phyloP scores from a whole-genome alignment of 2,113 vertebrate species.

The Sapayoa aenigma region DNA sequence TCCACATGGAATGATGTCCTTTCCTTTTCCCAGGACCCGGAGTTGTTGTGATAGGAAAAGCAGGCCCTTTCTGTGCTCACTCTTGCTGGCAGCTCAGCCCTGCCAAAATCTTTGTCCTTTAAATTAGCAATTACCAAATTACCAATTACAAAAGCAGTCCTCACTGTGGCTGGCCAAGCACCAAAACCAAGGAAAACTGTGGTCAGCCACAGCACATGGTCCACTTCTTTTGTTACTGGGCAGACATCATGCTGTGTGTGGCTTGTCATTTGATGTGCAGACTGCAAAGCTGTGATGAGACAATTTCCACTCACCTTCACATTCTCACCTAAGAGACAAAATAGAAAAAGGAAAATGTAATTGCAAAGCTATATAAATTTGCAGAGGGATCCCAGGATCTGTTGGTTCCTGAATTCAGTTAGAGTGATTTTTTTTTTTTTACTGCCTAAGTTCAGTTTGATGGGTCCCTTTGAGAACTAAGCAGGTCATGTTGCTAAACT shows the following conservation, averaged over 20 bases:
- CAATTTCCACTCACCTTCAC: neutral
- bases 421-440: neutral
- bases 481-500: slow-evolving; percentile 33
- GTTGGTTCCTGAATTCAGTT: neutral
- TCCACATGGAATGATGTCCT: neutral
- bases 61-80: neutral
- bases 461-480: slow-evolving; percentile 2
- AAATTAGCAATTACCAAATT: neutral
- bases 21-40: neutral
- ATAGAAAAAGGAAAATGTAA: neutral
- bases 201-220: neutral
- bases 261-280: neutral
- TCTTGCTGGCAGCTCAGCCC: neutral
- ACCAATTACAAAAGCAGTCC: neutral
- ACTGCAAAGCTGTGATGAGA: neutral
- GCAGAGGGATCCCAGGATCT: neutral
- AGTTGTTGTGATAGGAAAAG: neutral
- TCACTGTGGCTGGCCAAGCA: neutral
- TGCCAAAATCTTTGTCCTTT: neutral
- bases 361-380: neutral
- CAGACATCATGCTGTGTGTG: neutral
- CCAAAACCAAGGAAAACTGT: neutral
- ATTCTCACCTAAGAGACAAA: neutral
- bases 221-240: neutral
- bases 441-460: slow-evolving; percentile 5